Percentiles rank a stretch among this genome's conserved stretches.
Evolutionary conservation across 1,140 invertebrate species (phyloP).

Genomic region (Pseudomyrmex sp.): DNA sequence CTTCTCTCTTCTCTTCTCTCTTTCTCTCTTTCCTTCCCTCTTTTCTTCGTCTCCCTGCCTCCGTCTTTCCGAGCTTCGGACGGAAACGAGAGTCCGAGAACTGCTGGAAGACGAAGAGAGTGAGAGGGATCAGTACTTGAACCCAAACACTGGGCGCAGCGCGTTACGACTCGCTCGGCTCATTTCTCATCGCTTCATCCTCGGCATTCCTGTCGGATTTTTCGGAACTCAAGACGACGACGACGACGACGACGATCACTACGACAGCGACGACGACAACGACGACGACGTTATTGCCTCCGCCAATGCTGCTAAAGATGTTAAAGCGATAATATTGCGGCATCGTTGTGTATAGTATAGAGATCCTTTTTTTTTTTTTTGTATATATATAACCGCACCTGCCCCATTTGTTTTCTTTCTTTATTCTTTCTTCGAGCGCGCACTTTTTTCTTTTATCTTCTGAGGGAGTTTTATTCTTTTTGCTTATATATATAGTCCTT

Average conservation of each 20-base stretch:
- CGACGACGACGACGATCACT: slow-evolving; percentile 7
- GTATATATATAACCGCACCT: slow-evolving; percentile 16
- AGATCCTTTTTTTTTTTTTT: neutral
- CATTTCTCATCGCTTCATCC: slow-evolving; percentile 52
- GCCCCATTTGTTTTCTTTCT: slow-evolving; percentile 31
- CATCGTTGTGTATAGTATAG: slow-evolving; percentile 12
- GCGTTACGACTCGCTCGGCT: slow-evolving; percentile 51
- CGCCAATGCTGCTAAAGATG: slow-evolving; percentile 28
- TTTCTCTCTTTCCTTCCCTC: neutral
- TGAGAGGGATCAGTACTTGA: slow-evolving; percentile 52
- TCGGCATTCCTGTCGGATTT: slow-evolving; percentile 56
- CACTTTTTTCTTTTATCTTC: neutral
- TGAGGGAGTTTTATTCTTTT: neutral
- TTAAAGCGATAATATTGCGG: slow-evolving; percentile 25
- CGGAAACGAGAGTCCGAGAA: slow-evolving; percentile 43
- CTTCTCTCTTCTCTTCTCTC: neutral
- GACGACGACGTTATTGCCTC: neutral
- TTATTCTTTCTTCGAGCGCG: neutral
- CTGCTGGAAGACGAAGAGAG: slow-evolving; percentile 21
- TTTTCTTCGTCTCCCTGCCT: neutral
- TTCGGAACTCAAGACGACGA: slow-evolving; percentile 35
- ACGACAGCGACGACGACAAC: neutral
- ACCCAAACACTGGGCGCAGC: slow-evolving; percentile 53
- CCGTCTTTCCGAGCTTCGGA: slow-evolving; percentile 18
- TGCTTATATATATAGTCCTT: neutral